These are phyloP conservation scores for Saguinus imperator DNA, from an alignment of 2,113 vertebrate genomes.

Conservation along the genomic window DNA sequence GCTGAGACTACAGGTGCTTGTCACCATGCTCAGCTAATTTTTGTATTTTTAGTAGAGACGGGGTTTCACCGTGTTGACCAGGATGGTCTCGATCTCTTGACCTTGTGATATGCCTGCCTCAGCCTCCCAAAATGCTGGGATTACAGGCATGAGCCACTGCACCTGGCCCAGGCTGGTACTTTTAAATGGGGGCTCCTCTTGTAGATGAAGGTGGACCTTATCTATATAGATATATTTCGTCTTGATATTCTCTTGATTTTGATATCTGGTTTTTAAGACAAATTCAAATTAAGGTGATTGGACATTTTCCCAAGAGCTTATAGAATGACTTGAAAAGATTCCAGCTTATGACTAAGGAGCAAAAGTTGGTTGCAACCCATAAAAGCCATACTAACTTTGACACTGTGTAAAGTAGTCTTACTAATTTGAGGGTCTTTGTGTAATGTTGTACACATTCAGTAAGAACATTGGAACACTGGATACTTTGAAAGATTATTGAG, in stretches of 20 bases:
- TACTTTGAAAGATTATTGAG: neutral
- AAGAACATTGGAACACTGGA: neutral
- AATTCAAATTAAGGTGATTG: neutral
- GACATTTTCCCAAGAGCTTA: constrained; percentile 24
- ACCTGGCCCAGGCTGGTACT: neutral
- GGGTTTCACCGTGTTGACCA: too few relatives aligned
- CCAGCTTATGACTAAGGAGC: neutral
- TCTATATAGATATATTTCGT: neutral
- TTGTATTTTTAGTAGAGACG: too few relatives aligned
- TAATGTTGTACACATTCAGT: neutral
- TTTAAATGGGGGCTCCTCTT: neutral
- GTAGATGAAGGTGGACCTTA: neutral
- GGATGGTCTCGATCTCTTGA: too few relatives aligned
- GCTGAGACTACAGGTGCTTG: too few relatives aligned
- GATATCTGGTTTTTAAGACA: constrained; percentile 15
- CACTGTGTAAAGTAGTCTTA: neutral
- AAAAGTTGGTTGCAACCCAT: neutral
- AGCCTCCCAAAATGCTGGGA: too few relatives aligned
- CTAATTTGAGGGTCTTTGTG: neutral
- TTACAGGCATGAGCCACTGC: too few relatives aligned
- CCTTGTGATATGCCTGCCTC: too few relatives aligned
- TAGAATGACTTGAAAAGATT: neutral
- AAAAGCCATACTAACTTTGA: neutral
- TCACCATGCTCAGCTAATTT: too few relatives aligned
- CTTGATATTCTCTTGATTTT: neutral